phyloP scores from a whole-genome alignment of 2,113 vertebrate genomes.

The Leptocoma aspasia region DNA sequence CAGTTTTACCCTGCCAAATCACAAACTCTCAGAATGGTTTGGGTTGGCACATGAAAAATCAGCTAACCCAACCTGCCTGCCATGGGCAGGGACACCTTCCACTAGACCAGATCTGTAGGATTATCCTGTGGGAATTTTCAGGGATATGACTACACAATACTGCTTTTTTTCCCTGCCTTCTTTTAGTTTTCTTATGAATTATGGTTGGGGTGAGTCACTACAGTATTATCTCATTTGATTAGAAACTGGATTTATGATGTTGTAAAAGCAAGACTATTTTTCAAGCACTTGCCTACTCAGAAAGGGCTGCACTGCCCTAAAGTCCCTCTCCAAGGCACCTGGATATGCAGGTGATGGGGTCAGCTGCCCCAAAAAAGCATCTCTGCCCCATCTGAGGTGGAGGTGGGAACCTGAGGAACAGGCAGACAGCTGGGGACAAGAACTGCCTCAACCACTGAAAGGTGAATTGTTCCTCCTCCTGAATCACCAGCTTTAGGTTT shows the following conservation, averaged over 20 bases:
- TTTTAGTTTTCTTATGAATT: background rate
- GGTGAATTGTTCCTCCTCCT: background rate
- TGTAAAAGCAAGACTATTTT: background rate
- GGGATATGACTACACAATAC: background rate
- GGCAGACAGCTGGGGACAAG: background rate
- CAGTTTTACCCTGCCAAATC: background rate
- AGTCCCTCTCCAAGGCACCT: background rate
- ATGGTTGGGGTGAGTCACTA: background rate
- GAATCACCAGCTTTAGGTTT: conserved; percentile 24
- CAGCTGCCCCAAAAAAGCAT: background rate
- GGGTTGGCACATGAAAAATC: background rate
- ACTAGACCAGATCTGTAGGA: background rate
- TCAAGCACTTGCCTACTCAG: background rate
- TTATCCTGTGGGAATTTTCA: background rate
- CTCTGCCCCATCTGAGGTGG: background rate
- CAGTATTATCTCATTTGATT: background rate
- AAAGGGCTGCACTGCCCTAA: background rate
- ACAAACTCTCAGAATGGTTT: background rate
- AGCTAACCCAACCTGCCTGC: background rate
- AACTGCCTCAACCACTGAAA: background rate
- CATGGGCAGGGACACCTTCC: background rate
- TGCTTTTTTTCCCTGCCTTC: background rate
- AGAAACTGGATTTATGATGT: background rate
- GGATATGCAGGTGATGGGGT: background rate
- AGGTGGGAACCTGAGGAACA: background rate